phyloP scores from a whole-genome alignment of 1,140 invertebrate species.

The Mercenaria mercenaria region DNA sequence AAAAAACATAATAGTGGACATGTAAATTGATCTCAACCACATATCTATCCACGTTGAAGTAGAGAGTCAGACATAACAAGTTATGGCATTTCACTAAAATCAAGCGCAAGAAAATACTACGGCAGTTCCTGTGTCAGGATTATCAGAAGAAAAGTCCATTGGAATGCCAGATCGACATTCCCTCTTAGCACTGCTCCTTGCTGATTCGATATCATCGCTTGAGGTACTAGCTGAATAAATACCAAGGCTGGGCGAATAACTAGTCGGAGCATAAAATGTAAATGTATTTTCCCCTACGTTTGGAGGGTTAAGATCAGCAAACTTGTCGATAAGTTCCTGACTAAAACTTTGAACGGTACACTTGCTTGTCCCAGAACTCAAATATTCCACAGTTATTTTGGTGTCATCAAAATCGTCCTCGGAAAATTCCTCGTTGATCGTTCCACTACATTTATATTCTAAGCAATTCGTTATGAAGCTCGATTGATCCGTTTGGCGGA shows the following conservation, averaged over 20 bases:
- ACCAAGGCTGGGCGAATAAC: not conserved
- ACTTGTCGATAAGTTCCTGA: not conserved
- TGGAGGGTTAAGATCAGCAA: not conserved
- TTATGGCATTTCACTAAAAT: too few species aligned
- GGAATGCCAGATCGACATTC: not conserved
- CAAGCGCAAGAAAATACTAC: not conserved
- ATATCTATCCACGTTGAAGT: too few species aligned
- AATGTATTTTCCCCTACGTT: not conserved
- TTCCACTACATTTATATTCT: constrained; percentile 4
- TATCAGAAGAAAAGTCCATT: not conserved
- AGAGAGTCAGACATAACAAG: too few species aligned
- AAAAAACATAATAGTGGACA: too few species aligned
- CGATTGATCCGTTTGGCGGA: too few species aligned
- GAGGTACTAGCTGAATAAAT: not conserved
- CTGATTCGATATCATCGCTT: not conserved
- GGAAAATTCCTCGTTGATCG: not conserved
- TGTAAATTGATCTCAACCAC: too few species aligned
- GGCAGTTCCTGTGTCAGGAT: not conserved
- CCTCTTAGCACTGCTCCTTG: not conserved
- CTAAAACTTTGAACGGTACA: not conserved
- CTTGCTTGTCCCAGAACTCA: not conserved
- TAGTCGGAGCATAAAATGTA: not conserved
- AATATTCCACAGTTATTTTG: not conserved
- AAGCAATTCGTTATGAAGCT: not conserved
- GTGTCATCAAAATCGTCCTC: not conserved